Evolutionary conservation across 1,140 invertebrate genomes (phyloP).

Genomic region (Stegodyphus mimosarum): DNA sequence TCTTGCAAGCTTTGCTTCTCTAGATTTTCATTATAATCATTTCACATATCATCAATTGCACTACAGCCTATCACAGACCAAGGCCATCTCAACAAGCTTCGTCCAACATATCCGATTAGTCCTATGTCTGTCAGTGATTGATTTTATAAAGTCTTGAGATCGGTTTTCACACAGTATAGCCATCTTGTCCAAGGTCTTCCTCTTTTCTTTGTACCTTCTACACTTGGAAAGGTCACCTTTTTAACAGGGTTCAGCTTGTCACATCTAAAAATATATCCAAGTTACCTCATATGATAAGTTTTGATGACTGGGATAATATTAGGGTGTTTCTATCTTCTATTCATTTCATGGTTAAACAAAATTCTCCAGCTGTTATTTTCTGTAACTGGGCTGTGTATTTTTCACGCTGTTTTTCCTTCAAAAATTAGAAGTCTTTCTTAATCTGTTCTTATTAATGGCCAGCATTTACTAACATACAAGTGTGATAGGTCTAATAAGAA

Average conservation of each 20-base stretch:
- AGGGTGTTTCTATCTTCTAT: not conserved
- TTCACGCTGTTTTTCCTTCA: not conserved
- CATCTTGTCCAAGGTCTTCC: not conserved
- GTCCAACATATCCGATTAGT: not conserved
- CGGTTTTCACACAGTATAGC: not conserved
- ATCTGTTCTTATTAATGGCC: not conserved
- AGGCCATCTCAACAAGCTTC: not conserved
- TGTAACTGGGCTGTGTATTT: not conserved
- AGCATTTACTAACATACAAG: not conserved
- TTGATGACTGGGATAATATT: not conserved
- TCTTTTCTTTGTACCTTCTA: not conserved
- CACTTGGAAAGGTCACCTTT: not conserved
- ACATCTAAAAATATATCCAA: not conserved
- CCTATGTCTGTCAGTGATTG: not conserved
- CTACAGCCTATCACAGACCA: not conserved
- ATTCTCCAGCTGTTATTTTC: not conserved
- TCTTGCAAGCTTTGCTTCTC: too few species aligned
- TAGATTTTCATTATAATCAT: too few species aligned
- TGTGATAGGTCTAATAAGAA: not conserved
- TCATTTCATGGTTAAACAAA: not conserved
- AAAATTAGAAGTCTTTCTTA: not conserved
- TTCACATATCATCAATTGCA: not conserved
- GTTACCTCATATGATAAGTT: not conserved
- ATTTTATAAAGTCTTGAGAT: not conserved
- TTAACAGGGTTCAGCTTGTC: not conserved